Evolutionary conservation across 2,113 vertebrate species (phyloP), one percentile per base, ranked within the genome.

Genomic region (Pleuronectes platessa): DNA sequence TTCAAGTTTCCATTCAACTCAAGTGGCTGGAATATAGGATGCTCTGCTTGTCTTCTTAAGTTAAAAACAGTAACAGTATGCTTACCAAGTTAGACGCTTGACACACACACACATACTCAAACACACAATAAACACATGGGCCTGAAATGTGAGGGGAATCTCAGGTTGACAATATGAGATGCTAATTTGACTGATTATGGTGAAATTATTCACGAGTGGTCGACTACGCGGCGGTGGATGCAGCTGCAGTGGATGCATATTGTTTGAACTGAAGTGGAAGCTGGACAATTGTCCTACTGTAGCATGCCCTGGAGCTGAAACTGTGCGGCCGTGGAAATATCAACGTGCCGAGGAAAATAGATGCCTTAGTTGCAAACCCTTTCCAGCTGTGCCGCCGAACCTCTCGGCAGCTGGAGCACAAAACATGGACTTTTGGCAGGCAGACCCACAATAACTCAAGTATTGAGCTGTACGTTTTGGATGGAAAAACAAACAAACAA

Each of bases 261-360:
- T 76, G 76, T 79, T 71, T 81, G 80, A 88, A 71, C 14, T 74
- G 78, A 76, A 88, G 84, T 79, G 89, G 78, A 87, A 83, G 68
- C 81, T 74, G 87, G 87, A 90, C 92, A 85, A 70, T 74, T 5
- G 73, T 83, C 82, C 68, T 71, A 78, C 73, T 79, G 68, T 85
- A 68, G 74, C 69, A 81, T 79, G 81, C 86, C 92, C 87, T 68
- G 73, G 66, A 88, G 90, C 88, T 81, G 71, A 71, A 79, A 82
- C 71, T 76, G 87, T 86, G 88, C 83, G 89, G 74, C 81, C 86
- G 79, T 84, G 82, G 76, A 77, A 86, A 89, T 86, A 82, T 76
- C 77, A 66, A 78, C 79, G 78, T 67, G 66, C 68, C 55, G 68
- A 73, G 79, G 51, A 54, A 79, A 76, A 82, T 85, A 80, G 73